Conservation (phyloP, 2,888 invertebrate species). For the Andrena camellia region DNA sequence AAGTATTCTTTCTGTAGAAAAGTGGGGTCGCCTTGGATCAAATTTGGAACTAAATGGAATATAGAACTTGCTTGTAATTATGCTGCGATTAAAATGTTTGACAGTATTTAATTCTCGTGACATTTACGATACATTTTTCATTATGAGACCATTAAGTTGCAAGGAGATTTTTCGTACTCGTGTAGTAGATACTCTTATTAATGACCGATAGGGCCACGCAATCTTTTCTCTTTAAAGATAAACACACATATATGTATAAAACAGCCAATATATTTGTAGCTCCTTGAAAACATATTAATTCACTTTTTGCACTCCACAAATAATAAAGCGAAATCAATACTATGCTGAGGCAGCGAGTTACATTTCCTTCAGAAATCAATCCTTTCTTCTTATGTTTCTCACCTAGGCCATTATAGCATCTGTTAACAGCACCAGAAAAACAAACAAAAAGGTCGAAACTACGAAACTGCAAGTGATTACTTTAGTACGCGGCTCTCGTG, state of each 20-base stretch:
- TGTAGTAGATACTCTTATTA: not conserved
- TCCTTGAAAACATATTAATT: no score
- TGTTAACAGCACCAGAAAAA: not conserved
- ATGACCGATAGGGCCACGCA: not conserved
- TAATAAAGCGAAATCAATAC: not conserved
- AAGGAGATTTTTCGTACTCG: no score
- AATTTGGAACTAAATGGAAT: no score
- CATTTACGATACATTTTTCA: no score
- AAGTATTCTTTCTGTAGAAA: no score
- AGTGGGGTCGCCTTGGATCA: no score
- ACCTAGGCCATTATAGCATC: not conserved
- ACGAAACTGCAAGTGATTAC: not conserved
- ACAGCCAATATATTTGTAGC: not conserved
- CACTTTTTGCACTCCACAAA: not conserved
- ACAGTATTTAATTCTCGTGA: no score
- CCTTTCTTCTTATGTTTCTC: conserved; percentile 2
- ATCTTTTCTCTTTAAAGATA: no score
- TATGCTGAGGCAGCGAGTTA: not conserved
- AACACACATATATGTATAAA: not conserved
- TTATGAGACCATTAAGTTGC: no score
- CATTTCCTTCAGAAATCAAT: not conserved
- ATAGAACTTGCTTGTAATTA: no score
- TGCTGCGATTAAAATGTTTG: no score
- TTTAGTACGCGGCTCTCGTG: not conserved
- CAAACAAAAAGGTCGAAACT: not conserved